A percentile compares a stretch with the other conserved stretches of the same genome.
Evolutionary conservation across 2,797 vertebrate genomes (phyloP).

Genomic region (Sebastes nivosus): DNA sequence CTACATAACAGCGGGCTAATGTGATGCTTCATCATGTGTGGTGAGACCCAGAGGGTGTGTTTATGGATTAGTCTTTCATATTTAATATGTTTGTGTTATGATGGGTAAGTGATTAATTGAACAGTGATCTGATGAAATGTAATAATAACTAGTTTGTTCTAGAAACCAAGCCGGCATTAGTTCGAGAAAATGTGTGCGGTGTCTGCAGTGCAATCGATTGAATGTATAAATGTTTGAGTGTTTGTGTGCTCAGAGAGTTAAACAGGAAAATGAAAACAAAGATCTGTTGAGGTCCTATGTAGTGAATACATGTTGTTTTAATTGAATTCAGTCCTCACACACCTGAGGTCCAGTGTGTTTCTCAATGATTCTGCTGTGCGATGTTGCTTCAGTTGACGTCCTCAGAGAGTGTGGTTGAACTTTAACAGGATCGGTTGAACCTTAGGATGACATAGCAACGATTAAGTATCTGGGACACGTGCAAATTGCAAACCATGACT

Average conservation of each 20-base stretch:
- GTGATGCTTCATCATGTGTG: background rate
- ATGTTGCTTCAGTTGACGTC: constrained; percentile 5
- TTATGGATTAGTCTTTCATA: constrained; percentile 12
- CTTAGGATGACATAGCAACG: constrained; percentile 47
- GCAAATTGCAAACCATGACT: background rate
- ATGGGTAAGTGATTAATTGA: constrained; percentile 11
- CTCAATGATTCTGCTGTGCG: constrained; percentile 25
- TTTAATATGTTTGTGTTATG: constrained; percentile 19
- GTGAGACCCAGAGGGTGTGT: background rate
- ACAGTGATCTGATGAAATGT: constrained; percentile 4
- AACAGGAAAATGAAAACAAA: background rate
- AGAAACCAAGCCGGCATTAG: background rate
- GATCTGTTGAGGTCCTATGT: background rate
- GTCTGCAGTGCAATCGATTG: constrained; percentile 1
- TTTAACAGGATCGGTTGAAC: constrained; percentile 64
- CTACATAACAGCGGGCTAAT: background rate
- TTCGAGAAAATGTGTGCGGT: background rate
- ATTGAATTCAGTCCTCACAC: constrained; percentile 18
- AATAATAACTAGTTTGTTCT: constrained; percentile 1
- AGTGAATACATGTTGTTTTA: background rate
- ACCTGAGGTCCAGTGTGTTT: constrained; percentile 57
- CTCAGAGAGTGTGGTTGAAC: constrained; percentile 33
- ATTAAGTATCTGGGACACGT: background rate
- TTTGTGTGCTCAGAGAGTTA: constrained; percentile 6
- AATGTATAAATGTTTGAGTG: constrained; percentile 7